Evolutionary conservation across 2,797 vertebrate species (phyloP).

Genomic region (Helostoma temminkii): DNA sequence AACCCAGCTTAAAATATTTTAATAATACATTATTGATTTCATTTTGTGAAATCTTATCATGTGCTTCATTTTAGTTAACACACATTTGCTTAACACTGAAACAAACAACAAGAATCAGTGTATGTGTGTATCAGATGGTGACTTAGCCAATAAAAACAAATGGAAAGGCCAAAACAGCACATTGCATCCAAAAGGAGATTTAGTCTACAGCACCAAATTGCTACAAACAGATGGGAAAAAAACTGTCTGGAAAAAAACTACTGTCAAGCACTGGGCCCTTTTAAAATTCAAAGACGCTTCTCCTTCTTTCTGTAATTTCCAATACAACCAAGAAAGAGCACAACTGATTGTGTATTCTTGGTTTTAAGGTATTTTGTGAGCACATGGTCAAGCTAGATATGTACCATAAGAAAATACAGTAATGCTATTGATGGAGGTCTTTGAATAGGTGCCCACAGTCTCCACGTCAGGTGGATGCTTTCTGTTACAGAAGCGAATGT

Average conservation of each 20-base stretch:
- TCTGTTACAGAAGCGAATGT: constrained; percentile 3
- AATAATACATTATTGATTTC: background rate
- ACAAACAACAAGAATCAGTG: background rate
- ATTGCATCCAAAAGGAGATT: constrained; percentile 26
- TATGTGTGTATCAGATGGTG: constrained; percentile 47
- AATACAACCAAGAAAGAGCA: background rate
- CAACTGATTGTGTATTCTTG: constrained; percentile 1
- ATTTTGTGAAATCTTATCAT: background rate
- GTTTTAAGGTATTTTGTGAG: constrained; percentile 26
- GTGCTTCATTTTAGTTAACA: background rate
- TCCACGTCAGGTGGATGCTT: constrained; percentile 17
- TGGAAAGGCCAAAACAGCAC: constrained; percentile 43
- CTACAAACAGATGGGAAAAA: constrained; percentile 45
- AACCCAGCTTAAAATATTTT: background rate
- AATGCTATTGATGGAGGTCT: constrained; percentile 25
- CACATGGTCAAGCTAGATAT: constrained; percentile 25
- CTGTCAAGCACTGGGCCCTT: constrained; percentile 8
- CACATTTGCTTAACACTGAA: background rate
- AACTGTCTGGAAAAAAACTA: constrained; percentile 27
- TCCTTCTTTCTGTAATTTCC: constrained; percentile 5
- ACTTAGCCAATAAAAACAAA: constrained; percentile 44
- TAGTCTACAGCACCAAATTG: constrained; percentile 17
- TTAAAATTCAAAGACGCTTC: constrained; percentile 18
- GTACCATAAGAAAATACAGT: constrained; percentile 1
- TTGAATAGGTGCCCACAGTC: constrained; percentile 6